phyloP scores from a whole-genome alignment of 2,797 vertebrate species.

The Rhincodon typus region DNA sequence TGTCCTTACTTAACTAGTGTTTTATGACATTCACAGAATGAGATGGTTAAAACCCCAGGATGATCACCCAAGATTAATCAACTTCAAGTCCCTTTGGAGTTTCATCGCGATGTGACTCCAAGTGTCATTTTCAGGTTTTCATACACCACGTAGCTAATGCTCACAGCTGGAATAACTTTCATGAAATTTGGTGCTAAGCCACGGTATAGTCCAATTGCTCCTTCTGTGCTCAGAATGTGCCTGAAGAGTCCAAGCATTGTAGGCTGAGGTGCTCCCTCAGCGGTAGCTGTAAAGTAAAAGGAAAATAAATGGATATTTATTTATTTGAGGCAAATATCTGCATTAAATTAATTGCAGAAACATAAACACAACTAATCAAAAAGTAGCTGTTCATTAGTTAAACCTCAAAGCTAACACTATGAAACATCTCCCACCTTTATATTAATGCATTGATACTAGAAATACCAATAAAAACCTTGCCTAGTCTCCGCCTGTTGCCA shows the following conservation, averaged over 20 bases:
- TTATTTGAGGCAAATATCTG: not conserved
- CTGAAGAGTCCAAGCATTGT: slow-evolving; percentile 82
- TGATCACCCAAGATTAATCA: slow-evolving; percentile 49
- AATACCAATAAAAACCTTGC: not conserved
- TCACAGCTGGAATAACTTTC: slow-evolving; percentile 93
- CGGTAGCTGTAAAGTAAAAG: slow-evolving; percentile 58
- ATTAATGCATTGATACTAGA: not conserved
- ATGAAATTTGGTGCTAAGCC: slow-evolving; percentile 93
- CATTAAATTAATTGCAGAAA: not conserved
- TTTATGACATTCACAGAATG: slow-evolving; percentile 89
- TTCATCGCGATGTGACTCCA: slow-evolving; percentile 79
- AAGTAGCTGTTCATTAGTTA: slow-evolving; percentile 15
- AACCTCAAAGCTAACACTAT: not conserved
- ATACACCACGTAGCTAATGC: slow-evolving; percentile 97
- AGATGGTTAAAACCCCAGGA: slow-evolving; percentile 54
- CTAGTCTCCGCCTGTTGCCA: not conserved
- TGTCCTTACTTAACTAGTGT: slow-evolving; percentile 41
- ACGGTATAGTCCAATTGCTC: slow-evolving; percentile 80
- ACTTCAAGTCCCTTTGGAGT: slow-evolving; percentile 43
- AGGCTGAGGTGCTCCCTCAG: slow-evolving; percentile 60
- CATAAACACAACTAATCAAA: not conserved
- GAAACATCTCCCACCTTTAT: not conserved
- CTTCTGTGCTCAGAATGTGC: slow-evolving; percentile 83
- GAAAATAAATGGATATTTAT: slow-evolving; percentile 12
- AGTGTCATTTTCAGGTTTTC: slow-evolving; percentile 85